Conservation (phyloP, 2,888 invertebrate species). For the Drosophila algonquin region DNA sequence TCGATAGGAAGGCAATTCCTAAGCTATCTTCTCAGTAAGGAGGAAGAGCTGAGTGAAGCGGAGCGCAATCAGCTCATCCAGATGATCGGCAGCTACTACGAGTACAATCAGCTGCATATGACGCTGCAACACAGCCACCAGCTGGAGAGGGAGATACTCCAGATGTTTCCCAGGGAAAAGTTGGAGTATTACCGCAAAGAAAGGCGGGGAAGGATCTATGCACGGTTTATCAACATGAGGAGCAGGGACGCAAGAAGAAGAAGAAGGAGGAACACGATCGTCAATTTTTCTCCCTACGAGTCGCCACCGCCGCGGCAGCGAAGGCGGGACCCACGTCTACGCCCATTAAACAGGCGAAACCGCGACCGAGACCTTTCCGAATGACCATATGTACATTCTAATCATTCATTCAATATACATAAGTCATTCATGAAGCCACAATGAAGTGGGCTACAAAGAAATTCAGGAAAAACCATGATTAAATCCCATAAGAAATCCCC, state of each 20-base stretch:
- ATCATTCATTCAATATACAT: no score
- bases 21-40: conserved; percentile 59
- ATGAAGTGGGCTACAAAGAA: no score
- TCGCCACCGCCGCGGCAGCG: no score
- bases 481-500: no score
- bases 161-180: conserved; percentile 73
- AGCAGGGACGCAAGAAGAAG: conserved; percentile 20
- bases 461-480: no score
- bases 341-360: no score
- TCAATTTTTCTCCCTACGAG: no score
- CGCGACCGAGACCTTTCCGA: no score
- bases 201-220: conserved; percentile 78
- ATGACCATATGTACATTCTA: no score
- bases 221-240: conserved; percentile 78
- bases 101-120: conserved; percentile 71
- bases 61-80: conserved; percentile 73
- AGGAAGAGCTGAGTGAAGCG: conserved; percentile 57
- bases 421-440: no score
- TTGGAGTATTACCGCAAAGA: conserved; percentile 76
- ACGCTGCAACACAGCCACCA: conserved; percentile 73
- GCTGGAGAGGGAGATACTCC: conserved; percentile 73
- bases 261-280: no score
- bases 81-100: conserved; percentile 74
- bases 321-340: no score
- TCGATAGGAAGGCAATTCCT: conserved; percentile 59